Base-by-base conservation (phyloP, 2,888 invertebrate species). In the Ectobius pallidus region DNA sequence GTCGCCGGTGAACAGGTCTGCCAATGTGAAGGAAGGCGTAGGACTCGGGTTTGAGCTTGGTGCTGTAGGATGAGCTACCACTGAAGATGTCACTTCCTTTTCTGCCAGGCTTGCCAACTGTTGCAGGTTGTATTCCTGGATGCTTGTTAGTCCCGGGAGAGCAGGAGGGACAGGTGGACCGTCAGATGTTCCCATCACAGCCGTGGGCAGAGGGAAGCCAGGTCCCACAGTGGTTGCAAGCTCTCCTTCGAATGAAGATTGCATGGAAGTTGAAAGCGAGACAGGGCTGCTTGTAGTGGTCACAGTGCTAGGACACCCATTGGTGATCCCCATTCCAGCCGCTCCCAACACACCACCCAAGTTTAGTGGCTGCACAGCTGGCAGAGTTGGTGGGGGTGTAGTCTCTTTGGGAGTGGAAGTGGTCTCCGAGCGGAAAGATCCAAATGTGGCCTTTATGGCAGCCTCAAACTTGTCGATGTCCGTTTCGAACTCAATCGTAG, bases 81-180 rank as follows among this genome's bases (percentile, higher is more conserved):
- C 73, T 34, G 70, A 49, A 4, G 42, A 18, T 6, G 69, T 71
- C 30, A 58, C 71, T 27, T 74, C 88, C 78, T 89, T 91, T 81
- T 92, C 93, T 1, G 92, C 93, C 77, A 95, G 87, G 79, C 91
- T 93, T 58, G 94, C 94, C 80, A 95, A 83, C 81, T 93, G 93
- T 77, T 93, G 92, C 78, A 95, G 84, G 83, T 95, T 95, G 81
- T 94, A 95, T 83, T 95, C 94, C 74, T 93, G 92, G 84, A 94
- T 93, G 78, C 92, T 92, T 14, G 90, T 85, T 72, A 88, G 86
- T 78, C 84, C 81, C 42, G 83, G 49, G 14, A 70, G 81, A 18
- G 81, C 61, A 27, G 70, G 39, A 25, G 75, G 46, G 39, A 72
- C 62, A 25, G 65, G 65, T n/a, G 69, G 42, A 52, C 65, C 55